Evolutionary conservation across 1,140 invertebrate genomes (phyloP).

Genomic region (Himalopsyche phryganea): DNA sequence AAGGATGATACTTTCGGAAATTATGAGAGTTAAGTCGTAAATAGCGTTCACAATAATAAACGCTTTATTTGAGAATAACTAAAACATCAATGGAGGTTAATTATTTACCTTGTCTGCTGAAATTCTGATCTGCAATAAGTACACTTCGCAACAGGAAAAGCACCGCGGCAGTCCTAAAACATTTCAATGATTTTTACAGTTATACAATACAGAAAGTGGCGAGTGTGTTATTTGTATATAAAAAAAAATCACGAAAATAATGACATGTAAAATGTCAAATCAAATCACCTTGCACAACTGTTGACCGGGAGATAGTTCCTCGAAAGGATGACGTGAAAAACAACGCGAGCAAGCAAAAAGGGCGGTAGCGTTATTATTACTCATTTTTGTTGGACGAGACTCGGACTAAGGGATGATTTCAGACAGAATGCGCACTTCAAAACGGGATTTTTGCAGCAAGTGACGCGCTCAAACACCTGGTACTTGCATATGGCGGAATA

Average conservation of each 20-base stretch:
- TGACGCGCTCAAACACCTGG: neutral
- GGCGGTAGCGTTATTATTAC: constrained; percentile 38
- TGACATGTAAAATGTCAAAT: constrained; percentile 24
- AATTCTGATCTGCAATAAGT: constrained; percentile 97
- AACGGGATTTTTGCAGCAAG: neutral
- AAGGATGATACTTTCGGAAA: no score
- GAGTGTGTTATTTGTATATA: constrained; percentile 3
- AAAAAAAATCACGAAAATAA: constrained; percentile 22
- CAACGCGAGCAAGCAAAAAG: constrained; percentile 93
- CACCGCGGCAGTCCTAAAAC: constrained; percentile 87
- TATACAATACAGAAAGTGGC: constrained; percentile 9
- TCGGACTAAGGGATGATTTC: neutral
- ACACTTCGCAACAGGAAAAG: constrained; percentile 93
- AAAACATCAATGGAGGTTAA: no score
- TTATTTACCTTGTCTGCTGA: constrained; percentile 82
- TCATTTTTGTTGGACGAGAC: constrained; percentile 5
- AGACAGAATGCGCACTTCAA: neutral
- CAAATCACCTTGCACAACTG: constrained; percentile 89
- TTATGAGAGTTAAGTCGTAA: no score
- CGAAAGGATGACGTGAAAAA: constrained; percentile 91
- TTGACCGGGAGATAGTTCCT: constrained; percentile 90
- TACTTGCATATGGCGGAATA: constrained; percentile 1
- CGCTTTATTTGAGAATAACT: no score
- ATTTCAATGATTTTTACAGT: constrained; percentile 2
- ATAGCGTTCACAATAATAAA: neutral